Conservation (phyloP, 2,113 vertebrate genomes). For the Sapayoa aenigma region DNA sequence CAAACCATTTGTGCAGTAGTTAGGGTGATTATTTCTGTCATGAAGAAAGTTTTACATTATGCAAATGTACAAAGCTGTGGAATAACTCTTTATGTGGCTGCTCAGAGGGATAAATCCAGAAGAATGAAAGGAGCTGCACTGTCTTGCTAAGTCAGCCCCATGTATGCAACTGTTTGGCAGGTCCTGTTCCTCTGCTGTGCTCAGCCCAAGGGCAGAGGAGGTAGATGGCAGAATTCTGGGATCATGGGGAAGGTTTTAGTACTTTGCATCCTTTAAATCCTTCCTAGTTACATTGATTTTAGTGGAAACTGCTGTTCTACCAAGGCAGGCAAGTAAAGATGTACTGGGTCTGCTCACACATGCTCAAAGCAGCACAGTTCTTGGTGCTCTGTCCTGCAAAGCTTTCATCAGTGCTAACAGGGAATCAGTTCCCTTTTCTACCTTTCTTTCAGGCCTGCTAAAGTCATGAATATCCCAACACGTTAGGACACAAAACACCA, state of each 20-base stretch:
- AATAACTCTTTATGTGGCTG: neutral
- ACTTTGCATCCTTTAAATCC: neutral
- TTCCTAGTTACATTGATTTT: neutral
- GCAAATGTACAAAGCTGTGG: neutral
- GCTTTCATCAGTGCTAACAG: neutral
- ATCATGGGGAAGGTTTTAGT: neutral
- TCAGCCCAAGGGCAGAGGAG: neutral
- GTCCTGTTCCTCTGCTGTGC: neutral
- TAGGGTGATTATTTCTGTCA: neutral
- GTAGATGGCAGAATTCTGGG: neutral
- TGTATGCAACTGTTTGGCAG: fast-evolving
- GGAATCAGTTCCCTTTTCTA: neutral
- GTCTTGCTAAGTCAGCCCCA: fast-evolving
- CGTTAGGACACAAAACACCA: neutral
- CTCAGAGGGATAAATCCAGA: neutral
- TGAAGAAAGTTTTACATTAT: neutral
- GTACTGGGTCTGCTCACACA: neutral
- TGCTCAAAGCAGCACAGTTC: neutral
- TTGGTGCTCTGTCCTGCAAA: neutral
- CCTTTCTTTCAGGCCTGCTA: neutral
- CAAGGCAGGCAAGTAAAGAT: neutral
- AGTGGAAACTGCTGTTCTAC: neutral
- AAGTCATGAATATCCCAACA: neutral
- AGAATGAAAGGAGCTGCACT: neutral
- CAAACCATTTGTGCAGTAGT: neutral